Percentiles rank a stretch among this genome's conserved stretches.
Evolutionary conservation across 30 jellyfish, hydroid and myxozoan species (phyloP).

Genomic region (Euphysa ruthae): DNA sequence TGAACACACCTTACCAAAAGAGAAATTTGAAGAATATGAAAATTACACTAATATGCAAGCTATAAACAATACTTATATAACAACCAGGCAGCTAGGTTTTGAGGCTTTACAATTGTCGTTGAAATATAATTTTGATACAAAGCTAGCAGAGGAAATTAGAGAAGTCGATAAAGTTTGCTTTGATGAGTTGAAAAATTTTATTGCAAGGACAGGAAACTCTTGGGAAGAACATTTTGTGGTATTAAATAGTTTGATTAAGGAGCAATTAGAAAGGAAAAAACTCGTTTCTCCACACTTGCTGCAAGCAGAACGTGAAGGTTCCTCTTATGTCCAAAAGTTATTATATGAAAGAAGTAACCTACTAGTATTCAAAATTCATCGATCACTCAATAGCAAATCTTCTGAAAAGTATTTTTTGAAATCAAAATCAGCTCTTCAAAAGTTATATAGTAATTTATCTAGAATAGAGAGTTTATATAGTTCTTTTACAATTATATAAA

Average conservation of each 20-base stretch:
- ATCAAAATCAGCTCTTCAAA: conserved; percentile 50
- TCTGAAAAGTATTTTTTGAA: conserved; percentile 41
- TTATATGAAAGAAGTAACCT: conserved; percentile 35
- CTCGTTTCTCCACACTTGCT: conserved; percentile 33
- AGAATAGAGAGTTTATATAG: no score
- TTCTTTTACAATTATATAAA: no score
- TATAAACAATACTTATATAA: conserved; percentile 50
- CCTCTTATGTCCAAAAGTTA: conserved; percentile 1
- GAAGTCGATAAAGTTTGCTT: conserved; percentile 56
- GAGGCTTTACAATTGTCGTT: conserved; percentile 49
- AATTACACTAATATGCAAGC: conserved; percentile 59
- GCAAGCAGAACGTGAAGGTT: neutral
- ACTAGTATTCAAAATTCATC: conserved; percentile 31
- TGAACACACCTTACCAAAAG: conserved; percentile 46
- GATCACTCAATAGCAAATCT: conserved; percentile 58
- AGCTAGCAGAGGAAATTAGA: conserved; percentile 45
- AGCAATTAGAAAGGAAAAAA: conserved; percentile 25
- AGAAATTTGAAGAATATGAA: conserved; percentile 38
- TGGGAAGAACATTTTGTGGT: conserved; percentile 55
- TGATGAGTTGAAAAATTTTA: conserved; percentile 40
- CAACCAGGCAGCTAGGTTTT: conserved; percentile 59
- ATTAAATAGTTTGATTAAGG: conserved; percentile 30
- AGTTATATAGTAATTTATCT: neutral
- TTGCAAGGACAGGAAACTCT: conserved; percentile 32
- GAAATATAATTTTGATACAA: conserved; percentile 26